Conservation (phyloP, 2,113 vertebrate genomes). For the Mesitornis unicolor region DNA sequence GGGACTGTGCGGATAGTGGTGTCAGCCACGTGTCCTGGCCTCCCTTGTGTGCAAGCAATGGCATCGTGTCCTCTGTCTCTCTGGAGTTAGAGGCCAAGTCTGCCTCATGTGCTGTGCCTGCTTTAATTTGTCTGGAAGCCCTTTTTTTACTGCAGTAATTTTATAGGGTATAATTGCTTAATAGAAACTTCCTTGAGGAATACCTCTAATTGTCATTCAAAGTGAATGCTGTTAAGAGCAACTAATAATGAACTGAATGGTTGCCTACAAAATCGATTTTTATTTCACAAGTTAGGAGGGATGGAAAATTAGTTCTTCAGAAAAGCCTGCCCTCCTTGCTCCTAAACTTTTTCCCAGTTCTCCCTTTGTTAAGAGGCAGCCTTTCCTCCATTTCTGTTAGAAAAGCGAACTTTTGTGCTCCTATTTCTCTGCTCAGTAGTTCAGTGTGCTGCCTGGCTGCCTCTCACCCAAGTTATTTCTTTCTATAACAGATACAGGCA, state of each 20-base stretch:
- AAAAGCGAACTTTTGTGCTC: not conserved
- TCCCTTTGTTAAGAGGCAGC: not conserved
- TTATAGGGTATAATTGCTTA: not conserved
- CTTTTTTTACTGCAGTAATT: not conserved
- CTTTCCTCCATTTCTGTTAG: not conserved
- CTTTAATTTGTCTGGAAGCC: not conserved
- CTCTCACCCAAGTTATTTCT: not conserved
- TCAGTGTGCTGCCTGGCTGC: not conserved
- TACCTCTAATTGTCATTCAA: not conserved
- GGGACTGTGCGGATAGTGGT: not conserved
- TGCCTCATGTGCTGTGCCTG: not conserved
- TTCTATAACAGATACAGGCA: not conserved
- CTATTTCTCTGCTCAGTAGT: rapidly evolving
- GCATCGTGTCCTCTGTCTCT: rapidly evolving
- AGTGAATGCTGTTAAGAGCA: not conserved
- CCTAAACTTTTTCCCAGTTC: not conserved
- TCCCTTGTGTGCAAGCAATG: not conserved
- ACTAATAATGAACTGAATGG: not conserved
- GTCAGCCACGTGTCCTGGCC: not conserved
- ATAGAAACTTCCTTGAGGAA: not conserved
- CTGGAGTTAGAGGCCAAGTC: not conserved
- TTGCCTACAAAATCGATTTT: not conserved
- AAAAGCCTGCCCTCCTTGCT: not conserved
- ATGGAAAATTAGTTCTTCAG: not conserved
- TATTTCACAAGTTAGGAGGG: not conserved